A percentile compares a stretch with the other conserved stretches of the same genome.
Evolutionary conservation across 2,888 invertebrate species (phyloP).

Genomic region (Ceriagrion tenellum): DNA sequence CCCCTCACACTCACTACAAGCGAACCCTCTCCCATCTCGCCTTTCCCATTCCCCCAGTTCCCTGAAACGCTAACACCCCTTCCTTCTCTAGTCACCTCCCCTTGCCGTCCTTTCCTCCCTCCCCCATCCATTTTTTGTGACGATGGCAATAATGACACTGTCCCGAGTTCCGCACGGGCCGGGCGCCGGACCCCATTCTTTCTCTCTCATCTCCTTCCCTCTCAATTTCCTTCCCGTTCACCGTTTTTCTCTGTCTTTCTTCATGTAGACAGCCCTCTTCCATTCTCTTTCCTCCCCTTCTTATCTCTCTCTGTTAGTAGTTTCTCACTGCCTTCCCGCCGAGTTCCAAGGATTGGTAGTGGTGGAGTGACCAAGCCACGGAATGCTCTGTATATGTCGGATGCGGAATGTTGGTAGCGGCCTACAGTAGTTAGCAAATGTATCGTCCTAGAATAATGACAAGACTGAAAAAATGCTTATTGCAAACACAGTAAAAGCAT

Average conservation of each 20-base stretch:
- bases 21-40: background rate
- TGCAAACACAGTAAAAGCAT: too few species aligned
- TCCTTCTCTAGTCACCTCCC: background rate
- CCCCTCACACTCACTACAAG: too few species aligned
- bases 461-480: too few species aligned
- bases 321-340: too few species aligned
- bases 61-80: slow-evolving; percentile 6
- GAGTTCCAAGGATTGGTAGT: background rate
- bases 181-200: background rate
- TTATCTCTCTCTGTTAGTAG: too few species aligned
- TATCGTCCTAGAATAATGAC: too few species aligned
- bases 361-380: background rate
- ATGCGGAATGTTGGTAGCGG: too few species aligned
- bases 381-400: too few species aligned
- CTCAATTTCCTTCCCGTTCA: slow-evolving; percentile 23
- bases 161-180: slow-evolving; percentile 29
- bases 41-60: background rate
- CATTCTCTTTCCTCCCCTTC: background rate
- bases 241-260: background rate
- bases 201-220: background rate
- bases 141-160: slow-evolving; percentile 32
- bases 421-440: too few species aligned
- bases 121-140: background rate
- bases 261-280: background rate
- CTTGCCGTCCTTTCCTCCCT: background rate